phyloP scores from a whole-genome alignment of 2,113 vertebrate genomes.

The Willisornis vidua region DNA sequence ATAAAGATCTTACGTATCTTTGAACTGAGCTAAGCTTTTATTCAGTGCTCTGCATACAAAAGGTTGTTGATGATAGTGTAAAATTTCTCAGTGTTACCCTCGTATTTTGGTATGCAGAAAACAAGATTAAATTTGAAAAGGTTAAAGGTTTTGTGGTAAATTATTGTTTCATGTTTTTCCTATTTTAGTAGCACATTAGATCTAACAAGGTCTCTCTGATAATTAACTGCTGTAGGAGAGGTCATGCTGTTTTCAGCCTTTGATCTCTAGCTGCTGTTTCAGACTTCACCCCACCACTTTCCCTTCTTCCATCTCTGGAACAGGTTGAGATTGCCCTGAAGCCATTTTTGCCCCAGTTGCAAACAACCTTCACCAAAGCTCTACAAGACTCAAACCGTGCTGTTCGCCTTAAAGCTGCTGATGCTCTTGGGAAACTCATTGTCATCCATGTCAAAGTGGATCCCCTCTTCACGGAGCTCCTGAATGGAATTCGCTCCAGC shows the following conservation, averaged over 20 bases:
- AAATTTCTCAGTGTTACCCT: neutral
- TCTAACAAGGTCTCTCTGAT: neutral
- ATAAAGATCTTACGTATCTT: neutral
- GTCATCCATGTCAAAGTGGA: slow-evolving; percentile 96
- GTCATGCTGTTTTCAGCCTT: neutral
- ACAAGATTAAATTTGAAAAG: neutral
- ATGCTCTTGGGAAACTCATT: slow-evolving; percentile 93
- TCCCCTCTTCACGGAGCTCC: slow-evolving; percentile 92
- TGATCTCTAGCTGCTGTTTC: neutral
- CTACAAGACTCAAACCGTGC: slow-evolving; percentile 92
- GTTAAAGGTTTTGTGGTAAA: neutral
- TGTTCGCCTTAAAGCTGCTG: slow-evolving; percentile 91
- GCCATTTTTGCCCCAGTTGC: slow-evolving; percentile 96
- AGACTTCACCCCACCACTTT: neutral
- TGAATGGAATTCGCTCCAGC: slow-evolving; percentile 87
- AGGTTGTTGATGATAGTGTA: neutral
- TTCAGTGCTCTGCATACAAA: neutral
- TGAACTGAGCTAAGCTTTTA: neutral
- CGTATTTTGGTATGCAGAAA: neutral
- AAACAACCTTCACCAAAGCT: slow-evolving; percentile 98
- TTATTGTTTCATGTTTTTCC: neutral
- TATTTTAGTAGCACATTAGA: neutral
- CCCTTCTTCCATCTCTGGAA: neutral
- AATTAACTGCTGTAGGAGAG: neutral
- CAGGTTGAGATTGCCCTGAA: slow-evolving; percentile 96